phyloP scores from a whole-genome alignment of 2,888 invertebrate genomes.

The Mythimna impura region DNA sequence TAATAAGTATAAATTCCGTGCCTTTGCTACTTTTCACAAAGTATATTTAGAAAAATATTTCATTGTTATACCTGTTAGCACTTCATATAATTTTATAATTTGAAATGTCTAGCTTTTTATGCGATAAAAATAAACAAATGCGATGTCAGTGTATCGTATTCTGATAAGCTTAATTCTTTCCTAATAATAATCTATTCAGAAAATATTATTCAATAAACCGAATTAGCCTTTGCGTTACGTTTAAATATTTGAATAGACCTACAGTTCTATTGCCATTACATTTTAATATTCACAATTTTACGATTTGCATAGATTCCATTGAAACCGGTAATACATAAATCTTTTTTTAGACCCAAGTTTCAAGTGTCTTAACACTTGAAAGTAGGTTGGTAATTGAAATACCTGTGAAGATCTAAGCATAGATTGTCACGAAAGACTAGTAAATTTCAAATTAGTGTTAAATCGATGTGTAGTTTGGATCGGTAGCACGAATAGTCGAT shows the following conservation, averaged over 20 bases:
- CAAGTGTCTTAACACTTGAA: too few species aligned
- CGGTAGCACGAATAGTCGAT: background rate
- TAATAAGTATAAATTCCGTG: conserved; percentile 45
- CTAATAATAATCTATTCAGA: background rate
- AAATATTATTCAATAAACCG: background rate
- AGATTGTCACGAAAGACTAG: background rate
- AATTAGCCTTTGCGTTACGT: background rate
- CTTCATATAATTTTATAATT: background rate
- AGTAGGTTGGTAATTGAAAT: background rate
- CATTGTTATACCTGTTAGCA: conserved; percentile 1
- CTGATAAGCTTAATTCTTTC: conserved; percentile 2
- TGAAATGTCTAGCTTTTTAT: background rate
- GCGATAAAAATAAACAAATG: background rate
- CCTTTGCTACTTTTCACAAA: conserved; percentile 45
- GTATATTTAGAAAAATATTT: conserved; percentile 14
- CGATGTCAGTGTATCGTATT: conserved; percentile 2
- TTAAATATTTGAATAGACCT: conserved; percentile 17
- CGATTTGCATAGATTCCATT: conserved; percentile 8
- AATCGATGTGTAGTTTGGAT: background rate
- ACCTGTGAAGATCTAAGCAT: background rate
- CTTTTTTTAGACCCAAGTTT: background rate
- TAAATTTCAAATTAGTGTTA: background rate
- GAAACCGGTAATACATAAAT: conserved; percentile 12
- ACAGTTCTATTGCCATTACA: background rate
- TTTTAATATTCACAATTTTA: conserved; percentile 23